These are phyloP conservation scores for Coregonus ussuriensis DNA, from an alignment of 2,797 vertebrate genomes.

Conservation along the genomic window DNA sequence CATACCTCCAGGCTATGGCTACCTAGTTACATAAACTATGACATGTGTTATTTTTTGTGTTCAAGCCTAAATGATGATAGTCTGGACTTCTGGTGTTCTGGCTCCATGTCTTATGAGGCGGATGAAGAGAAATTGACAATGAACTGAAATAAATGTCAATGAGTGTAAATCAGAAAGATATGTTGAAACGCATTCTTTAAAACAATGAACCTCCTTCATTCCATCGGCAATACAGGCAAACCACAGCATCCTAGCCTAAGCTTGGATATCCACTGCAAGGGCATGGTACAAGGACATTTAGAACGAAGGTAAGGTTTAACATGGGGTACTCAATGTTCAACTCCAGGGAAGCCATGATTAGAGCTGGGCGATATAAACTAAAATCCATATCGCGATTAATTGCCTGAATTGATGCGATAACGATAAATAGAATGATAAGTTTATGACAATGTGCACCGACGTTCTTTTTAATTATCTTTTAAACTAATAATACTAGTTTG, in stretches of 20 bases:
- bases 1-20: constrained; percentile 62
- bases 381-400: too few species aligned
- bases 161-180: constrained; percentile 38
- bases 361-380: too few species aligned
- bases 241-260: constrained; percentile 17
- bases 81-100: constrained; percentile 65
- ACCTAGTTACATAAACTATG: constrained; percentile 69
- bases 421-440: too few species aligned
- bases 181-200: constrained; percentile 31
- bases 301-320: constrained; percentile 58
- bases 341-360: constrained; percentile 42
- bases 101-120: constrained; percentile 50
- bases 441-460: too few species aligned
- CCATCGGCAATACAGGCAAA: constrained; percentile 26
- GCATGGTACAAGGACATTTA: constrained; percentile 48
- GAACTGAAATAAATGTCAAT: constrained; percentile 45
- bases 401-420: too few species aligned
- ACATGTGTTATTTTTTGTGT: constrained; percentile 65
- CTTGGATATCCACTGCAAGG: constrained; percentile 41
- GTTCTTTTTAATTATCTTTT: too few species aligned
- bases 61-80: constrained; percentile 23
- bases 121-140: constrained; percentile 51
- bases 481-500: too few species aligned
- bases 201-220: not conserved
- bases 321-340: constrained; percentile 48